Percentiles rank a stretch among this genome's conserved stretches.
Conservation (phyloP, 2,888 invertebrate genomes). For the Drosophila mayaguana region DNA sequence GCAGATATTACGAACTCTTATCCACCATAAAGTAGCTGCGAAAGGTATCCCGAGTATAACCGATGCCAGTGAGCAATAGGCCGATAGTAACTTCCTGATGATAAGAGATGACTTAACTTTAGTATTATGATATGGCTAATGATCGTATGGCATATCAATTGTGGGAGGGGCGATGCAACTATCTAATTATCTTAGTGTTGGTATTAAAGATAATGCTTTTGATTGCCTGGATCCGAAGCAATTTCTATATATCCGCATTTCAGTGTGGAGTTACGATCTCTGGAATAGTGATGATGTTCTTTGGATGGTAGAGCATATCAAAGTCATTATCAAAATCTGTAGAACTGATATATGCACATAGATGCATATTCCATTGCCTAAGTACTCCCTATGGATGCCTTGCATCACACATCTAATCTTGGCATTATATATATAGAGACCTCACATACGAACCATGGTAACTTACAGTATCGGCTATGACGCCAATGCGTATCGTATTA, state of each 20-base stretch:
- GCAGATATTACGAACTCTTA: constrained; percentile 22
- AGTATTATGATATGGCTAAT: neutral
- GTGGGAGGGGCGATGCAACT: neutral
- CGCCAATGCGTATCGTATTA: constrained; percentile 40
- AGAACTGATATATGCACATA: no score
- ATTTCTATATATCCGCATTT: no score
- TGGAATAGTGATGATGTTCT: no score
- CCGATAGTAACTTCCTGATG: constrained; percentile 66
- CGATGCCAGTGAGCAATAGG: constrained; percentile 58
- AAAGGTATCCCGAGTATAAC: constrained; percentile 45
- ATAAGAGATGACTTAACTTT: neutral
- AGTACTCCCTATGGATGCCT: neutral
- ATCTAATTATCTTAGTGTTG: no score
- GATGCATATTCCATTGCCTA: neutral
- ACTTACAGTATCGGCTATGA: constrained; percentile 55
- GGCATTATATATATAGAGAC: no score
- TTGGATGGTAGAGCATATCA: no score
- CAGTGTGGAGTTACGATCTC: no score
- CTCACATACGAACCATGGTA: no score
- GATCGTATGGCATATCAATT: neutral
- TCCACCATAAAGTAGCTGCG: constrained; percentile 60
- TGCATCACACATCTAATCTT: no score
- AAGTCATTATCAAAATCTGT: no score
- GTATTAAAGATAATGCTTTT: no score
- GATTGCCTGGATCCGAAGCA: no score